Percentiles rank a stretch among this genome's conserved stretches.
phyloP scores from a whole-genome alignment of 2,888 invertebrate genomes.

The Drosophila pseudotalamancana region DNA sequence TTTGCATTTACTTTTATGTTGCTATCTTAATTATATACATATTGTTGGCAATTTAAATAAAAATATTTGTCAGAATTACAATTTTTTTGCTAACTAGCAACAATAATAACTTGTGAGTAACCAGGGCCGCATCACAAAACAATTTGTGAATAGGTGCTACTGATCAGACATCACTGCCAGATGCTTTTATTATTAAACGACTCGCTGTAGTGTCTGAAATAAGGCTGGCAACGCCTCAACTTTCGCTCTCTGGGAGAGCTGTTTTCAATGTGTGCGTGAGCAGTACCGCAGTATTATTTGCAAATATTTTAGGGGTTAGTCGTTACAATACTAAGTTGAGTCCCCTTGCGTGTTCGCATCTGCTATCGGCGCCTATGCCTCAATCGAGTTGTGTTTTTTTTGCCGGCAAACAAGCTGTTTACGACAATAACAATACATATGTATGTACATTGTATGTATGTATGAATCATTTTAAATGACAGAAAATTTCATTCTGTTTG shows the following conservation, averaged over 20 bases:
- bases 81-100: too few relatives aligned
- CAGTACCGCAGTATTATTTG: constrained; percentile 43
- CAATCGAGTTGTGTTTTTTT: constrained; percentile 21
- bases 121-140: constrained; percentile 25
- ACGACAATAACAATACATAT: constrained; percentile 23
- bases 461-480: constrained; percentile 1
- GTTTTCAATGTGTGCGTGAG: constrained; percentile 23
- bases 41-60: background rate
- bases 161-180: constrained; percentile 55
- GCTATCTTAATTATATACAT: background rate
- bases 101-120: background rate
- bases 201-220: constrained; percentile 26
- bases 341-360: constrained; percentile 1
- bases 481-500: background rate
- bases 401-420: constrained; percentile 51
- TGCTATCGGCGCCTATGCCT: constrained; percentile 25
- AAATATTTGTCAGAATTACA: background rate
- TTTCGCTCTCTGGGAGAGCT: constrained; percentile 25
- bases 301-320: background rate
- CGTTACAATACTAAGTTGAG: background rate
- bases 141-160: constrained; percentile 1
- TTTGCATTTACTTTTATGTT: background rate
- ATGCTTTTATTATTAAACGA: constrained; percentile 18
- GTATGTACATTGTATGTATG: background rate
- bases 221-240: constrained; percentile 53